A percentile compares a stretch with the other conserved stretches of the same genome.
phyloP scores from a whole-genome alignment of 2,113 vertebrate genomes.

The Malaclemys terrapin region DNA sequence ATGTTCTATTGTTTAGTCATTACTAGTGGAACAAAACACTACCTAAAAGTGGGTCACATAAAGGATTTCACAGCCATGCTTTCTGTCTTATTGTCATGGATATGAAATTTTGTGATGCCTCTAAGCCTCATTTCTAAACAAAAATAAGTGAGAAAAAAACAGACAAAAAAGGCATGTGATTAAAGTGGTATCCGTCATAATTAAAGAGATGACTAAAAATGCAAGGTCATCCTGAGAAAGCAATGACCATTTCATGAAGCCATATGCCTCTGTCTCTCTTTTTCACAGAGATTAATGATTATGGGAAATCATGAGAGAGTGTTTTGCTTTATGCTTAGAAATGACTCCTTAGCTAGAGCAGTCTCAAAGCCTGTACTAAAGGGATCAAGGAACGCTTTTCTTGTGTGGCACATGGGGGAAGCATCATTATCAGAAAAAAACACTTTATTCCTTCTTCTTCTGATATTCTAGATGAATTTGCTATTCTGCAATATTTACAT shows the following conservation, averaged over 20 bases:
- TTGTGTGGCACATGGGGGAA: neutral
- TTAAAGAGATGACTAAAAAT: neutral
- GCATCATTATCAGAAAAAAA: slow-evolving; percentile 12
- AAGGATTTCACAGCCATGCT: neutral
- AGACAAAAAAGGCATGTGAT: neutral
- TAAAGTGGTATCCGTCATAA: neutral
- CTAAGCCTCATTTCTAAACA: neutral
- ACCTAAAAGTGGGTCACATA: neutral
- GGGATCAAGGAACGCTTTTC: slow-evolving; percentile 17
- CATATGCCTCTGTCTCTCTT: neutral
- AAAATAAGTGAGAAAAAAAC: neutral
- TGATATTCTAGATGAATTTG: slow-evolving; percentile 33
- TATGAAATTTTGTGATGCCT: neutral
- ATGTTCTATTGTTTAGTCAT: neutral
- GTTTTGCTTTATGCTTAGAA: slow-evolving; percentile 32
- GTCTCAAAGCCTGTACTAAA: slow-evolving; percentile 19
- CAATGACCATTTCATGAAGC: neutral
- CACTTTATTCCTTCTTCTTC: slow-evolving; percentile 3
- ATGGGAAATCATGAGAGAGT: neutral
- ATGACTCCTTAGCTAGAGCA: neutral
- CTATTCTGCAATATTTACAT: slow-evolving; percentile 58
- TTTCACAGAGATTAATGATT: neutral
- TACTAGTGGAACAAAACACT: neutral
- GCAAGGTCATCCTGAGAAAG: neutral
- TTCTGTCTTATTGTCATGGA: neutral